These are phyloP conservation scores for Drosophila leonis DNA, from an alignment of 2,888 invertebrate species.

Conservation along the genomic window DNA sequence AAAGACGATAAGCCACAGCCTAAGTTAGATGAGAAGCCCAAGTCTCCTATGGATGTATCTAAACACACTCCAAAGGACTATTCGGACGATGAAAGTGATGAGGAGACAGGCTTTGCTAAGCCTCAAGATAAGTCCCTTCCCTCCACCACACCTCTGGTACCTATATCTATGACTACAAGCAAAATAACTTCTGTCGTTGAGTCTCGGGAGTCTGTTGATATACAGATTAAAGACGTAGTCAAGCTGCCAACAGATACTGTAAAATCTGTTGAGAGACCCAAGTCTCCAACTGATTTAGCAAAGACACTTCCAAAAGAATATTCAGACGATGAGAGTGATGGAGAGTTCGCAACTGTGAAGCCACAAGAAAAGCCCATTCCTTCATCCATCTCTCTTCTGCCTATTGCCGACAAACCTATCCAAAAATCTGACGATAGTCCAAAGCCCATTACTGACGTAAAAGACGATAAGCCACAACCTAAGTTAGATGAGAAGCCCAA, in stretches of 20 bases:
- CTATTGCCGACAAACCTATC: no score
- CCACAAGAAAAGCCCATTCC: no score
- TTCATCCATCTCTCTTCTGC: no score
- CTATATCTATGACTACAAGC: background rate
- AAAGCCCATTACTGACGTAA: no score
- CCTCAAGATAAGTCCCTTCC: background rate
- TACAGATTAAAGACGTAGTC: constrained; percentile 4
- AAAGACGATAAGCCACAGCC: background rate
- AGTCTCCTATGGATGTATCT: background rate
- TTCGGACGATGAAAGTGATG: constrained; percentile 23
- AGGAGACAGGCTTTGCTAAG: constrained; percentile 14
- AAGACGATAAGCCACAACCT: background rate
- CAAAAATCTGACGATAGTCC: no score
- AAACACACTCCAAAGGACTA: background rate
- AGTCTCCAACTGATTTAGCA: background rate
- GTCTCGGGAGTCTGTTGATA: background rate
- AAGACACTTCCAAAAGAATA: background rate
- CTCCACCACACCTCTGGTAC: background rate
- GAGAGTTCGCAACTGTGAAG: no score
- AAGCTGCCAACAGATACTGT: no score
- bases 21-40: background rate
- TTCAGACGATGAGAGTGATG: no score
- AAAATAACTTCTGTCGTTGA: background rate
- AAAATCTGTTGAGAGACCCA: no score
- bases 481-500: background rate